Conservation (phyloP, 1,140 invertebrate species). For the Microvelia longipes region DNA sequence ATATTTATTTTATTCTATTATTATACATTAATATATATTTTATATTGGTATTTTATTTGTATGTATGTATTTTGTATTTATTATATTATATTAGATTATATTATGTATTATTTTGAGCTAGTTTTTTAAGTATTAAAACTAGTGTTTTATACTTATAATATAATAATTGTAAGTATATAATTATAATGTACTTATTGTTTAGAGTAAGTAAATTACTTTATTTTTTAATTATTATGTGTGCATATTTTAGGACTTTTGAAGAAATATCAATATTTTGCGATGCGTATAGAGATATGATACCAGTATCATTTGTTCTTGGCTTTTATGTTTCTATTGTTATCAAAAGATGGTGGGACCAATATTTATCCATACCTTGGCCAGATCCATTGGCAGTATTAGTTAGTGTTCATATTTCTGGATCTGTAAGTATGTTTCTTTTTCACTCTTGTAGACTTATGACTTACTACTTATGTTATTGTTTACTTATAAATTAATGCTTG, state of each 20-base stretch:
- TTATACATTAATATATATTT: too few species aligned
- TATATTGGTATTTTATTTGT: too few species aligned
- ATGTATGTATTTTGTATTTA: too few species aligned
- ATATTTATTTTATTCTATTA: too few species aligned
- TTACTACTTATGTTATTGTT: not conserved
- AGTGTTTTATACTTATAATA: too few species aligned
- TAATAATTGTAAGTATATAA: too few species aligned
- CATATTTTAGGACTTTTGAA: conserved; percentile 20
- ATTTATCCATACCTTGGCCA: conserved; percentile 32
- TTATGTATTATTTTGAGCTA: too few species aligned
- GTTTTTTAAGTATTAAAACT: too few species aligned
- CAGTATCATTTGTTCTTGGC: conserved; percentile 63
- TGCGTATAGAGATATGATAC: conserved; percentile 24
- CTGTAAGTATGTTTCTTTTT: conserved; percentile 21
- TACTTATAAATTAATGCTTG: not conserved
- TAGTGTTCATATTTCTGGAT: conserved; percentile 32
- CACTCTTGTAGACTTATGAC: not conserved
- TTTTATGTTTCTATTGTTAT: conserved; percentile 46
- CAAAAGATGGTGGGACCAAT: conserved; percentile 37
- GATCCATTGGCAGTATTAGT: conserved; percentile 32
- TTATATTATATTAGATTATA: too few species aligned
- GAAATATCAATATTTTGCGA: conserved; percentile 19
- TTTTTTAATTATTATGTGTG: too few species aligned
- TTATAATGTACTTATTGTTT: too few species aligned
- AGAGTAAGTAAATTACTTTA: too few species aligned